phyloP scores from a whole-genome alignment of 2,888 invertebrate genomes.

The Ceraclea dissimilis region DNA sequence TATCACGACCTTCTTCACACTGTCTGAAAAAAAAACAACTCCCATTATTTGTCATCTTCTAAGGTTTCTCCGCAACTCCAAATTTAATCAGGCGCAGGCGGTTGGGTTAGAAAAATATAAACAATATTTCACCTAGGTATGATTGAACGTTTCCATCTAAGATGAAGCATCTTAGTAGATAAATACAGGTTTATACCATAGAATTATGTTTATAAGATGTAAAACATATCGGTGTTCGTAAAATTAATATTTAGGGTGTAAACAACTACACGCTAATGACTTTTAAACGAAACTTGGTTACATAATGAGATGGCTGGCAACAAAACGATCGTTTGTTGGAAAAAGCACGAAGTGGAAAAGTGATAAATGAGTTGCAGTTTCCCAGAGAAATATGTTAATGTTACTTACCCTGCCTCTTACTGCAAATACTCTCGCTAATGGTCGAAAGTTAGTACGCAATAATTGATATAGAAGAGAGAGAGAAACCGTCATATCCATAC shows the following conservation, averaged over 20 bases:
- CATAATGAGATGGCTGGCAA: background rate
- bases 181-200: too few relatives aligned
- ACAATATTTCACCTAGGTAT: too few relatives aligned
- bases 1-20: too few relatives aligned
- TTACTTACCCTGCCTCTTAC: background rate
- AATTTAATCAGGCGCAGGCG: too few relatives aligned
- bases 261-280: background rate
- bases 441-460: background rate
- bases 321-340: constrained; percentile 1
- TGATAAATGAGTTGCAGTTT: constrained; percentile 2
- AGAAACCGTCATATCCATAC: too few relatives aligned
- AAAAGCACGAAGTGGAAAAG: constrained; percentile 1
- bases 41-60: too few relatives aligned
- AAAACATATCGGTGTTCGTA: background rate
- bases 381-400: constrained; percentile 2
- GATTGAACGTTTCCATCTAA: too few relatives aligned
- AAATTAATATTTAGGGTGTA: background rate
- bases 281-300: background rate
- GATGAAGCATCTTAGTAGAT: too few relatives aligned
- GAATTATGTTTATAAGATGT: too few relatives aligned
- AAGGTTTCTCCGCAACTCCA: too few relatives aligned
- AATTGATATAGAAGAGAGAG: background rate
- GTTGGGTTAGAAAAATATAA: too few relatives aligned
- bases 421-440: background rate
- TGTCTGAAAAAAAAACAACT: too few relatives aligned